phyloP scores from a whole-genome alignment of 92 coral and sea anemone species.

The Porites cylindrica region DNA sequence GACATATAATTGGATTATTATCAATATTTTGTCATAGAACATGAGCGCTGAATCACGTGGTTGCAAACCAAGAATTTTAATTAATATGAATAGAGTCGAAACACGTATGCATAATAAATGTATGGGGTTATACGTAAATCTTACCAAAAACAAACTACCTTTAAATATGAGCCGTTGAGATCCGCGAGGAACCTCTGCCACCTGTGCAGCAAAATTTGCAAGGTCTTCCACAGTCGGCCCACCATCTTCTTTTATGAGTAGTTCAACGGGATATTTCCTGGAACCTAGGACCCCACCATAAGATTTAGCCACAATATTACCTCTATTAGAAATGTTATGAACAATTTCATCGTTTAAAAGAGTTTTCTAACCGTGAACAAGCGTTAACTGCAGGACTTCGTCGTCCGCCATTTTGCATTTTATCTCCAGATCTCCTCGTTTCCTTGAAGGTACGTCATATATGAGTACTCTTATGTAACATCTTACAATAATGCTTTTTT shows the following conservation, averaged over 20 bases:
- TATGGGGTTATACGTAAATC: no score
- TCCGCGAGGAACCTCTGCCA: conserved; percentile 83
- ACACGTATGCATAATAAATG: no score
- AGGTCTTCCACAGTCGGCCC: conserved; percentile 70
- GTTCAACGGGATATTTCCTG: conserved; percentile 58
- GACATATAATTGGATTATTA: no score
- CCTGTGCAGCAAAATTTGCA: conserved; percentile 66
- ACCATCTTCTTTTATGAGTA: conserved; percentile 22
- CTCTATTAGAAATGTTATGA: neutral
- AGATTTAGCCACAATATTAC: neutral
- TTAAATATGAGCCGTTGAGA: conserved; percentile 88
- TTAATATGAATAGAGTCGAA: no score
- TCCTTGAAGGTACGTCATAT: neutral
- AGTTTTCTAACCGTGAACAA: conserved; percentile 68
- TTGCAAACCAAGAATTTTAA: no score
- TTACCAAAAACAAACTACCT: conserved; percentile 55
- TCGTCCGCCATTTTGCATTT: conserved; percentile 54
- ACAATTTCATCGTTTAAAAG: neutral
- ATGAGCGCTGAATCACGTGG: no score
- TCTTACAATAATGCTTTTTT: neutral
- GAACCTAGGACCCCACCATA: conserved; percentile 28
- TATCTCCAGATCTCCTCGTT: conserved; percentile 2
- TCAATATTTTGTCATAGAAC: no score
- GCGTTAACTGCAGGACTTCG: conserved; percentile 61
- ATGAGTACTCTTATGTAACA: neutral